Base-by-base conservation (phyloP, 1,140 invertebrate species). In the Spodoptera frugiperda region DNA sequence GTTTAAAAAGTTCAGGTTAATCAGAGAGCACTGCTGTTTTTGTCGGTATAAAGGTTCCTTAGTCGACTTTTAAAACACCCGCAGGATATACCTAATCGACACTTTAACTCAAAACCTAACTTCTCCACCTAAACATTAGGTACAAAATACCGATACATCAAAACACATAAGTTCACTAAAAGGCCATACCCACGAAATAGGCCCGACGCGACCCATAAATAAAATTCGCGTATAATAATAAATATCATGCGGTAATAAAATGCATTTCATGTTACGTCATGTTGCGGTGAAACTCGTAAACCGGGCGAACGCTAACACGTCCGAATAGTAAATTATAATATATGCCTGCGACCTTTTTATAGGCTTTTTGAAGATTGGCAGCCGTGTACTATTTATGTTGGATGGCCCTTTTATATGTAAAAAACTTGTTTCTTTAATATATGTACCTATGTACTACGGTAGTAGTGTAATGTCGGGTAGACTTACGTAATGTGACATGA, bases 251-350 rank as follows among this genome's bases (percentile, higher is more conserved):
- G 5, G n/a, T 19, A 17, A 63, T 49, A 49, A 72, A 73, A 57
- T 73, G 71, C 71, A 73, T 12, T 67, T 46, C 39, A 10, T 17
- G 53, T 14, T 39, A 65, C 53, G 33, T 44, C 65, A 65, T 73
- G 72, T 76, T 39, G 33, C 71, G 49, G 77, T 59, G 15, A 15
- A 78, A 78, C 71, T 78, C 77, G 71, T 78, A 78, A 78, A 78
- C 61, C 21, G 49, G 61, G 39, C 63, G 21, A 21, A 68, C 12
- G 15, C 10, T 30, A 65, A 78, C 72, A 77, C 48, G 54, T 71
- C 67, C 55, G 33, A 21, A 4, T 57, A 57, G 54, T 73, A 73
- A 73, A 73, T 73, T 73, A 61, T 73, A 73, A 73, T 73, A 49
- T 57, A 30, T 48, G 39, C 44, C 53, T 21, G 68, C 11, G 12